phyloP scores from a whole-genome alignment of 2,797 vertebrate species.

The Eospalax fontanierii region DNA sequence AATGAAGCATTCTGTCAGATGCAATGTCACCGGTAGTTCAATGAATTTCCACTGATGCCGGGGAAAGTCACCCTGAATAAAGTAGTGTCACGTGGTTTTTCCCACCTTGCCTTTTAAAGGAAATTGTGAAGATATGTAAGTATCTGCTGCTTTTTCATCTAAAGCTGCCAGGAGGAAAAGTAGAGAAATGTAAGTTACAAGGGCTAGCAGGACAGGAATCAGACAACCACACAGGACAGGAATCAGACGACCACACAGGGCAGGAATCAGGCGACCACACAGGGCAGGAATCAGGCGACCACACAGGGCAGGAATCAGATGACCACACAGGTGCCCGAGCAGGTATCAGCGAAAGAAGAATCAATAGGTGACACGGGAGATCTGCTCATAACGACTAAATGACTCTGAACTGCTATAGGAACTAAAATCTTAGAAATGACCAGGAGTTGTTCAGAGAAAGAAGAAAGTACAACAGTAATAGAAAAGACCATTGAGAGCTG shows the following conservation, averaged over 20 bases:
- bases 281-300: too few species aligned
- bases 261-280: conserved; percentile 5
- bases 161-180: not conserved
- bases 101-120: conserved; percentile 9
- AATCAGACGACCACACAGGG: too few species aligned
- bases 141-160: not conserved
- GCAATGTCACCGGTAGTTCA: conserved; percentile 35
- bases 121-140: conserved; percentile 11
- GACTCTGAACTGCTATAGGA: not conserved
- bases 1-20: conserved; percentile 44
- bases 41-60: conserved; percentile 39
- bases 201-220: not conserved
- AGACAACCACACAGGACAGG: not conserved
- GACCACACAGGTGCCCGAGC: not conserved
- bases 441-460: not conserved
- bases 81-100: too few species aligned
- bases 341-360: not conserved
- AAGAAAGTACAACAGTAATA: not conserved
- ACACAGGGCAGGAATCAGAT: too few species aligned
- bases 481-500: not conserved
- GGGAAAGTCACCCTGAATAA: conserved; percentile 24
- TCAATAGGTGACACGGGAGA: not conserved
- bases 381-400: not conserved
- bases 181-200: not conserved
- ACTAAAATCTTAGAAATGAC: conserved; percentile 17